These are phyloP conservation scores for Triplophysa dalaica DNA, from an alignment of 2,113 vertebrate genomes.

Conservation along the genomic window DNA sequence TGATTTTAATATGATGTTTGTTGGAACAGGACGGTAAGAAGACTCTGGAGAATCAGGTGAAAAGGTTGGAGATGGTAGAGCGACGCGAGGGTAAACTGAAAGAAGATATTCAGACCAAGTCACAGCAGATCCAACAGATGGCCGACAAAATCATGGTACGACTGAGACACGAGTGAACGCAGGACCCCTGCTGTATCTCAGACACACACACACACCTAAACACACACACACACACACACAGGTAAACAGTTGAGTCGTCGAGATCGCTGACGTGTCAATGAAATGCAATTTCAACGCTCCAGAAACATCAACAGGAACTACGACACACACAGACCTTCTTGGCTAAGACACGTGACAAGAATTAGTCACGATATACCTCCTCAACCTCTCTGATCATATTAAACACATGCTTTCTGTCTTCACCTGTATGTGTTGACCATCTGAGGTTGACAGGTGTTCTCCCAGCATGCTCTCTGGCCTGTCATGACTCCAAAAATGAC, in stretches of 20 bases:
- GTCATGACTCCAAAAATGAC: conserved; percentile 47
- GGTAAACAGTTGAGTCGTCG: not conserved
- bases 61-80: conserved; percentile 94
- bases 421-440: conserved; percentile 15
- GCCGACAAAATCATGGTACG: conserved; percentile 98
- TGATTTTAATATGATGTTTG: not conserved
- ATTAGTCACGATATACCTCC: not conserved
- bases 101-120: conserved; percentile 97
- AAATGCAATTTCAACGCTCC: not conserved
- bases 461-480: conserved; percentile 37
- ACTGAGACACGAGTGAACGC: not conserved
- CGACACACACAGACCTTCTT: not conserved
- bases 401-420: not conserved
- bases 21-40: conserved; percentile 88
- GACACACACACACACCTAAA: not conserved
- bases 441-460: conserved; percentile 18
- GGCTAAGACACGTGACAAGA: not conserved
- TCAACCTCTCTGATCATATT: not conserved
- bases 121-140: conserved; percentile 99
- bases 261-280: not conserved
- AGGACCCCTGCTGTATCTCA: conserved; percentile 17
- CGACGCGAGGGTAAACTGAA: conserved; percentile 94
- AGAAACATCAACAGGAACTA: not conserved
- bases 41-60: conserved; percentile 97
- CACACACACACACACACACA: conserved; percentile 28